phyloP scores from a whole-genome alignment of 2,888 invertebrate genomes.

The Drosophila birchii region DNA sequence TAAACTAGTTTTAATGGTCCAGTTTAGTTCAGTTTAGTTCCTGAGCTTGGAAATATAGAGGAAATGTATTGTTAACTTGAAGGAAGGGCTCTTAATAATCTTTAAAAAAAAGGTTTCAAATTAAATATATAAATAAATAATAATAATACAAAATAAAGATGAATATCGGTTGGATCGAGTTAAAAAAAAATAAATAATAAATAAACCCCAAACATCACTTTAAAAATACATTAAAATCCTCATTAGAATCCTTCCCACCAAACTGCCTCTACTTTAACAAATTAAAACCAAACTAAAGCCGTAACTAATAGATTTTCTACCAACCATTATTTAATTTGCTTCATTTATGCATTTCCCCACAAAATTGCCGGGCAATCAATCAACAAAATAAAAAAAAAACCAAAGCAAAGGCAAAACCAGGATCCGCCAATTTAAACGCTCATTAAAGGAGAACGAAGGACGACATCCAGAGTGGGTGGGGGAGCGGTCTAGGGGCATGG shows the following conservation, averaged over 20 bases:
- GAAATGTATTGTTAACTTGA: neutral
- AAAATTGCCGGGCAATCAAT: slow-evolving; percentile 29
- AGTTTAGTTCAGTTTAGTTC: neutral
- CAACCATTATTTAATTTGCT: slow-evolving; percentile 30
- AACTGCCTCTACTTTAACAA: neutral
- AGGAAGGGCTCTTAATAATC: no score
- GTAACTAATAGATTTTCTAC: neutral
- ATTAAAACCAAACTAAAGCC: neutral
- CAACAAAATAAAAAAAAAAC: slow-evolving; percentile 5
- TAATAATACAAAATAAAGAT: no score
- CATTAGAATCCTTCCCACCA: no score
- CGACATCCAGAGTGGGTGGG: neutral
- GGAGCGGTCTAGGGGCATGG: neutral
- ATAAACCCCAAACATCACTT: no score
- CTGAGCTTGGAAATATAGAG: no score
- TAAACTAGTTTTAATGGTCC: neutral
- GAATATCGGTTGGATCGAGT: no score
- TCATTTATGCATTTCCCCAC: slow-evolving; percentile 27
- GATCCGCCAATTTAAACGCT: slow-evolving; percentile 54
- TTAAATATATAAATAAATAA: neutral
- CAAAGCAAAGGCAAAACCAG: slow-evolving; percentile 22
- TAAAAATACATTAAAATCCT: no score
- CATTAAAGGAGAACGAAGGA: slow-evolving; percentile 49
- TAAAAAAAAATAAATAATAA: no score
- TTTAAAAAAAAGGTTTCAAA: neutral